Evolutionary conservation across 2,888 invertebrate genomes (phyloP), one percentile per base, ranked within the genome.

Genomic region (Scrobipalpa costella): DNA sequence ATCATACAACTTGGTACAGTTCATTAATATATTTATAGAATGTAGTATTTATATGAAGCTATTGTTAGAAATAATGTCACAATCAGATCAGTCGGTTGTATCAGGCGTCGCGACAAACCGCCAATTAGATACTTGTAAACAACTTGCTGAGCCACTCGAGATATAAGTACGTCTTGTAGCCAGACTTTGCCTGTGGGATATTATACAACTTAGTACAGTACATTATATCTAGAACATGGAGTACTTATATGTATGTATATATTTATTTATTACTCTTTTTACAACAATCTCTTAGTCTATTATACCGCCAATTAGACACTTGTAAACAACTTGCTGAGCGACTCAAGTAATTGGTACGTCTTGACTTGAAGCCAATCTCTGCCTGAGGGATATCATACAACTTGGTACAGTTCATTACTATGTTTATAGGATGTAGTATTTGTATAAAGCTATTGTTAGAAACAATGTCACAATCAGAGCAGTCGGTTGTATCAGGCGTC

Each of bases 171-270:
- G 9, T 1, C 27, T 17, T 17, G 17, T 17, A 7, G 15, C 15
- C 17, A 47, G 44, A 61, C 49, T 62, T 40, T 65, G 44, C 64
- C 64, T 66, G 47, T 49, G 44, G 64, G 66, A 64, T 64, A 64
- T 59, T 59, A 71, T 71, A 71, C 68, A 72, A 67, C 67, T 73
- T 69, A 64, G 67, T 66, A 40, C 40, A 13, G 49, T 3, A n/a
- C n/a, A n/a, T n/a, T n/a, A n/a, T n/a, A n/a, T n/a, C n/a, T n/a
- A n/a, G n/a, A n/a, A n/a, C n/a, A n/a, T n/a, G n/a, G n/a, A n/a
- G n/a, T n/a, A n/a, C n/a, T n/a, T n/a, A n/a, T n/a, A n/a, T n/a
- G n/a, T n/a, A n/a, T n/a, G n/a, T n/a, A n/a, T n/a, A n/a, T n/a
- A n/a, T n/a, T n/a, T n/a, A n/a, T n/a, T n/a, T n/a, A n/a, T n/a